A percentile compares a stretch with the other conserved stretches of the same genome.
These are phyloP conservation scores for Xestia rhomboidea DNA, from an alignment of 2,888 invertebrate genomes.

Conservation along the genomic window DNA sequence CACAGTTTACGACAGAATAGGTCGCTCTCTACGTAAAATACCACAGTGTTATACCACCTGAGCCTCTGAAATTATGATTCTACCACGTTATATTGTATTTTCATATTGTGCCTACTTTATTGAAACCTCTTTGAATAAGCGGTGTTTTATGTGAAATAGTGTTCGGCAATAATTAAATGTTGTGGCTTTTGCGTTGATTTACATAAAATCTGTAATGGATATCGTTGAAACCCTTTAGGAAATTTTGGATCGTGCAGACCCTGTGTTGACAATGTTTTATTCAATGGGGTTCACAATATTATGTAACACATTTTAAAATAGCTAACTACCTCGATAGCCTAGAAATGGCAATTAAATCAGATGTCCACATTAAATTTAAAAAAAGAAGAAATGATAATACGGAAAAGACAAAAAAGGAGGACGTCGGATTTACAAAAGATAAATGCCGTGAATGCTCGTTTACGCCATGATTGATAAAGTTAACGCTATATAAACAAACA, in stretches of 20 bases:
- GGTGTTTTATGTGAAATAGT: conserved; percentile 39
- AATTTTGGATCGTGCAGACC: neutral
- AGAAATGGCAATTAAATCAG: neutral
- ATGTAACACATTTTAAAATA: neutral
- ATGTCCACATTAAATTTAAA: neutral
- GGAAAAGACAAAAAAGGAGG: conserved; percentile 1
- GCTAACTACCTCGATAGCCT: neutral
- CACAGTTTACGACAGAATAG: conserved; percentile 72
- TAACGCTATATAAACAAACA: conserved; percentile 76
- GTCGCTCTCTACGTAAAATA: conserved; percentile 67
- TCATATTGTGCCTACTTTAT: conserved; percentile 57
- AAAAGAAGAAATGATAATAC: neutral
- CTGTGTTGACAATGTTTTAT: conserved; percentile 15
- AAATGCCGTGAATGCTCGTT: conserved; percentile 54
- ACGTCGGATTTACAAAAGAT: conserved; percentile 39
- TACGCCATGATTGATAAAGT: conserved; percentile 71
- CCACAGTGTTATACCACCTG: conserved; percentile 69
- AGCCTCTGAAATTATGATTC: conserved; percentile 68
- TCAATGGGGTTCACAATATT: neutral
- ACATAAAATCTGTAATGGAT: conserved; percentile 34
- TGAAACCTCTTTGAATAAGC: conserved; percentile 46
- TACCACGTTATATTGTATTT: conserved; percentile 63
- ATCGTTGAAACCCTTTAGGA: conserved; percentile 17
- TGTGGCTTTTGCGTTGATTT: conserved; percentile 35
- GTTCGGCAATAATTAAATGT: conserved; percentile 41